Base-by-base conservation (phyloP, 2,113 vertebrate genomes). In the Spea bombifrons region DNA sequence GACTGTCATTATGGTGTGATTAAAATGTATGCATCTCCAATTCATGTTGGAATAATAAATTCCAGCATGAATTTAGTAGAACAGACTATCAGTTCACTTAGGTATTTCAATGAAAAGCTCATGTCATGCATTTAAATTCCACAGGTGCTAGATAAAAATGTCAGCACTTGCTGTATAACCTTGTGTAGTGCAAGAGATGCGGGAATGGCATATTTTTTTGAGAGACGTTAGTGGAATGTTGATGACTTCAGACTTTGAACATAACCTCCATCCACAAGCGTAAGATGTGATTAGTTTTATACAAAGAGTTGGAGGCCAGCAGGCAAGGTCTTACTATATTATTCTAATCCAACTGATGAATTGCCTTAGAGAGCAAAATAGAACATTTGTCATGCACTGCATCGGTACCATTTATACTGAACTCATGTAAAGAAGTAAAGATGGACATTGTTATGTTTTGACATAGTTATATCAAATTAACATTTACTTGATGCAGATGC, bases 191-290 rank as follows among this genome's bases (percentile, higher is more conserved):
- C 17, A 6, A 55, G 68, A 30, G 49, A 30, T 30, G 30, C 30
- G n/a, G 49, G 15, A 52, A 52, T 47, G 48, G 48, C 4, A 17
- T n/a, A 55, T 55, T 71, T 8, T n/a, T 53, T 50, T 5, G 50
- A 44, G 17, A 71, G 69, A 17, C 69, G 13, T 68, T 47, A n/a
- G 46, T 48, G 8, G 50, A 55, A 71, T 71, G 52, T 55, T 55
- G 50, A 71, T 12, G 8, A 70, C n/a, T 50, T 69, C n/a, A 2
- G 30, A 67, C n/a, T 67, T 6, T 67, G 66, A 8, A 46, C 12
- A 46, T 53, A 53, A 46, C 47, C 46, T 4, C 48, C 47, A 49
- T 45, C 30, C 64, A 2, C n/a, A 30, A 30, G 30, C 30, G 50
- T 47, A 50, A 52, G 16, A 52, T 15, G 48, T 53, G 5, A 6